These are phyloP conservation scores for Eristalinus sepulchralis DNA, from an alignment of 2,888 invertebrate species.

Conservation along the genomic window DNA sequence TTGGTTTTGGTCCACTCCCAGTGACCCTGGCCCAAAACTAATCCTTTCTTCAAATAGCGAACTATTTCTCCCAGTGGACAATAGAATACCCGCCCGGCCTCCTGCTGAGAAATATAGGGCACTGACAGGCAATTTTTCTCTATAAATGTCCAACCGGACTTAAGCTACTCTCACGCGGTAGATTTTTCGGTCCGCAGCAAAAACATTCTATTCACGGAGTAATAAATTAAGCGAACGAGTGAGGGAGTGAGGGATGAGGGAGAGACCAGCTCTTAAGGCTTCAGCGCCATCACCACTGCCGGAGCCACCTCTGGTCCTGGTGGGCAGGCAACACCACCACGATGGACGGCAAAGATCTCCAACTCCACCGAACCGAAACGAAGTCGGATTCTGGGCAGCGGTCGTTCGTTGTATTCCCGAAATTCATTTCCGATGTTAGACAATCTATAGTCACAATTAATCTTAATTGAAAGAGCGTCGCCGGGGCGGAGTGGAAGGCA, in stretches of 20 bases:
- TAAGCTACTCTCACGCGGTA: slow-evolving; percentile 20
- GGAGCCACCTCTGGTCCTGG: neutral
- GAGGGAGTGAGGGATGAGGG: neutral
- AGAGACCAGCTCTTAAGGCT: slow-evolving; percentile 28
- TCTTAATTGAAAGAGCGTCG: slow-evolving; percentile 62
- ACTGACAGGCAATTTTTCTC: slow-evolving; percentile 49
- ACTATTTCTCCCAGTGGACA: slow-evolving; percentile 21
- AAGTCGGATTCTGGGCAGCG: neutral
- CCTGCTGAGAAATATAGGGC: slow-evolving; percentile 12
- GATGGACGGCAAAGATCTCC: neutral
- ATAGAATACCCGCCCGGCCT: neutral
- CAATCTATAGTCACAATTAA: slow-evolving; percentile 70
- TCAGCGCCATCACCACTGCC: slow-evolving; percentile 25
- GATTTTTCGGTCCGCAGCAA: slow-evolving; percentile 17
- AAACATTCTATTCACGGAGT: slow-evolving; percentile 52
- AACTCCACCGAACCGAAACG: neutral
- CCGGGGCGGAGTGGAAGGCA: slow-evolving; percentile 4
- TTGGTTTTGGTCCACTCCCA: neutral
- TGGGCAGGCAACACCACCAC: neutral
- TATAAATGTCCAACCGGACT: slow-evolving; percentile 63
- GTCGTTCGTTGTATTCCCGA: slow-evolving; percentile 48
- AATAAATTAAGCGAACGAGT: slow-evolving; percentile 45
- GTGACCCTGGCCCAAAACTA: neutral
- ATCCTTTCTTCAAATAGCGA: slow-evolving; percentile 21
- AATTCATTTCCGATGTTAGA: slow-evolving; percentile 67